A percentile compares a stretch with the other conserved stretches of the same genome.
These are phyloP conservation scores for Eptatretus burgeri DNA, from an alignment of 2,113 vertebrate genomes.

Conservation along the genomic window DNA sequence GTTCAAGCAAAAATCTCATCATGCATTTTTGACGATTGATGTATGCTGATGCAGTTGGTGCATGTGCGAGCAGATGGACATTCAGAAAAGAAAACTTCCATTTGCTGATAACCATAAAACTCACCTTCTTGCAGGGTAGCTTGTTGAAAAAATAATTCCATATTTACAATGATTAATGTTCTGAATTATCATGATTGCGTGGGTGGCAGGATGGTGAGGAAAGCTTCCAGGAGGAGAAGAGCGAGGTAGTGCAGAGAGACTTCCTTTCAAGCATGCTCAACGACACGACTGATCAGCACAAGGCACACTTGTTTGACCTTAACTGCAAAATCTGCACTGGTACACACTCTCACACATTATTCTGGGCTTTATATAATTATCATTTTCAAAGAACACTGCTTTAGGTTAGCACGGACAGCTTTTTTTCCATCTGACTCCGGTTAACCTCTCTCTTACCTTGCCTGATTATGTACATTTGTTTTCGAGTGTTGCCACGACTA, in stretches of 20 bases:
- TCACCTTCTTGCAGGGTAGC: background rate
- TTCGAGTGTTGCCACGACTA: no score
- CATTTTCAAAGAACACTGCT: no score
- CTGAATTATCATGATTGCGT: slow-evolving; percentile 19
- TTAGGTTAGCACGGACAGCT: no score
- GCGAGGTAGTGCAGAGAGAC: slow-evolving; percentile 30
- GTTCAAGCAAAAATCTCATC: no score
- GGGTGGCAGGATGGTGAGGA: slow-evolving; percentile 16
- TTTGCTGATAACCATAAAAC: background rate
- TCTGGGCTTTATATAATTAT: no score
- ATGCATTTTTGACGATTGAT: no score
- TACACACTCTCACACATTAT: slow-evolving; percentile 13
- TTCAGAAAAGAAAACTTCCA: no score
- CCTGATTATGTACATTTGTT: no score
- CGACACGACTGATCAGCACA: slow-evolving; percentile 69
- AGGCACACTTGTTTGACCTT: slow-evolving; percentile 80
- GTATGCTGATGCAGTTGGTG: no score
- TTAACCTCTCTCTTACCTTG: no score
- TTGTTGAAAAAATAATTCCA: background rate
- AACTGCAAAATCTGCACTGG: slow-evolving; percentile 98
- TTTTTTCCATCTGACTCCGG: no score
- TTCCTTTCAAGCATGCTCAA: slow-evolving; percentile 23
- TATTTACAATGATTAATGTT: background rate
- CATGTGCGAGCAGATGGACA: no score
- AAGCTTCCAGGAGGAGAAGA: slow-evolving; percentile 17